phyloP scores from a whole-genome alignment of 2,113 vertebrate species.

The Athene noctua region DNA sequence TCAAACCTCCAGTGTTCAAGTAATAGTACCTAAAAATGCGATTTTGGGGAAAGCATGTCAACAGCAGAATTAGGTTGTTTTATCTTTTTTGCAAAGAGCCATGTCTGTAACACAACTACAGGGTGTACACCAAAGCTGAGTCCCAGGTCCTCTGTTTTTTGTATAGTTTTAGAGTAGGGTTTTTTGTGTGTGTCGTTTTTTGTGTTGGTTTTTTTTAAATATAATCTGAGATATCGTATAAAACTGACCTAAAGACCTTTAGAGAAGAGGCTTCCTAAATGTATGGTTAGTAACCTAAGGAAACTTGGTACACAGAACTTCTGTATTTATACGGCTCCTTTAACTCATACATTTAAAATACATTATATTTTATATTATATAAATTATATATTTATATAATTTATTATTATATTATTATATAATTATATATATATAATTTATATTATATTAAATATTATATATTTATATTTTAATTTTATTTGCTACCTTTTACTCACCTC shows the following conservation, averaged over 20 bases:
- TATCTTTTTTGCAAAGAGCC: not conserved
- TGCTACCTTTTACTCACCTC: not conserved
- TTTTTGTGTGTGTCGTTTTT: too few relatives aligned
- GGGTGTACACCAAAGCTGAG: not conserved
- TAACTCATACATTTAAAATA: not conserved
- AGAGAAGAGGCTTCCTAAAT: not conserved
- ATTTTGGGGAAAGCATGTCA: accelerated
- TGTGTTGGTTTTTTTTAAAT: not conserved
- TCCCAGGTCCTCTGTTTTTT: not conserved
- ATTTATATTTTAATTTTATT: not conserved
- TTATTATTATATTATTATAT: too few relatives aligned
- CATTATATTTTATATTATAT: too few relatives aligned
- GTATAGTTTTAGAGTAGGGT: not conserved
- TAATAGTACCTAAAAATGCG: not conserved
- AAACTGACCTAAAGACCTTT: not conserved
- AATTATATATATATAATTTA: too few relatives aligned
- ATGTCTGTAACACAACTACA: not conserved
- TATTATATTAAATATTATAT: too few relatives aligned
- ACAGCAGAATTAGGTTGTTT: not conserved
- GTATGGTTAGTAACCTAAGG: not conserved
- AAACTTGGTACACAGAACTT: not conserved
- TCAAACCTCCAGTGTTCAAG: not conserved
- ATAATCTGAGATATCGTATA: not conserved
- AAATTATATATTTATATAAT: too few relatives aligned
- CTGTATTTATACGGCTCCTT: not conserved